These are phyloP conservation scores for Odontothrips loti DNA, from an alignment of 2,888 invertebrate genomes.

Conservation along the genomic window DNA sequence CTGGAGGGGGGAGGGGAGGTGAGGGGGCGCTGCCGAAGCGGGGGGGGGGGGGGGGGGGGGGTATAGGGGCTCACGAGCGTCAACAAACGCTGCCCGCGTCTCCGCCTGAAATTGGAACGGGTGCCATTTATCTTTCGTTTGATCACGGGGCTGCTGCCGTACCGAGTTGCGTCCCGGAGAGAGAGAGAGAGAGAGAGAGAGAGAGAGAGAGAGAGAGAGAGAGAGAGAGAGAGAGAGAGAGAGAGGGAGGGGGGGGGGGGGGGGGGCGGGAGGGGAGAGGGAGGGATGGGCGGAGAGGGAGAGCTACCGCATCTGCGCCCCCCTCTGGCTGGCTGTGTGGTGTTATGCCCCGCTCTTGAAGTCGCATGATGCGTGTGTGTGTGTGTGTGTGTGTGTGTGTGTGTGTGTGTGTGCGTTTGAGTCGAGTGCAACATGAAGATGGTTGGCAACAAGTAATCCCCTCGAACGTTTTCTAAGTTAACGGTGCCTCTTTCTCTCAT, in stretches of 20 bases:
- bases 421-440: no score
- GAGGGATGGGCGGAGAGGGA: no score
- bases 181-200: neutral
- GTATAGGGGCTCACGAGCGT: neutral
- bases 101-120: conserved; percentile 3
- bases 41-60: neutral
- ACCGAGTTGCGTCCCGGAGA: neutral
- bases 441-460: no score
- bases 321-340: no score
- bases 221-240: neutral
- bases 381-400: no score
- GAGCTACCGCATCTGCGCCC: no score
- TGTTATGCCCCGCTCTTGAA: no score
- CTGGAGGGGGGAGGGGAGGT: neutral
- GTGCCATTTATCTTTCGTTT: conserved; percentile 16
- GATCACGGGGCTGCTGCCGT: neutral
- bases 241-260: neutral
- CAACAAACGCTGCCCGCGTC: conserved; percentile 16
- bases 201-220: neutral
- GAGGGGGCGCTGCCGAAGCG: neutral
- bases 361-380: no score
- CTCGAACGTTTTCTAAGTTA: no score
- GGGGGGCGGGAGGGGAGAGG: neutral
- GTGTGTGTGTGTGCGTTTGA: no score
- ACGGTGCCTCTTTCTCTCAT: no score